Base-by-base conservation (phyloP, 2,888 invertebrate genomes). In the Heliconius sara region DNA sequence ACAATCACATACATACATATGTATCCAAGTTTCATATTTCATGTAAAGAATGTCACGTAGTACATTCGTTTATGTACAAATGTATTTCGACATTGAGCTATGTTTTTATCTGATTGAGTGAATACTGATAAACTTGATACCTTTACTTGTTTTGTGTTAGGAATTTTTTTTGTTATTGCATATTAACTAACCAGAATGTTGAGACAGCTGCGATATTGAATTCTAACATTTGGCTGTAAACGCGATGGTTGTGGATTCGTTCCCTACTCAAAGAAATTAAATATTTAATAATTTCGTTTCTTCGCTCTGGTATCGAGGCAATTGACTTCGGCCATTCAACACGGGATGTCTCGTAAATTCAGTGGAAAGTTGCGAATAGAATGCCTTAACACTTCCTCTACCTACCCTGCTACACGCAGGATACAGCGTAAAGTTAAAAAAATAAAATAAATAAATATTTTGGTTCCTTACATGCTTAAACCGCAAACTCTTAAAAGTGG, bases 11-110 rank as follows among this genome's bases (percentile, higher is more conserved):
- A 65, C 34, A 47, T 77, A 78, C 39, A 47, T 75, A 65, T 68
- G 60, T 78, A 78, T 66, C 27, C 66, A 71, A 71, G 71, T 80
- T 79, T 78, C 66, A 82, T 79, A 70, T 83, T 82, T 80, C 77
- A 66, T 73, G 66, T 70, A 47, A 73, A 71, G 43, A 77, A 72
- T 73, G 67, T 81, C 52, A 71, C 71, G 76, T 80, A 57, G 52
- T 47, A 30, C 47, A 65, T 30, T 67, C 27, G 19, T 52, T 19
- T 72, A 60, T 71, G 39, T 30, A 75, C 30, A 66, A 75, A 79
- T 75, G 30, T 79, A 27, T 70, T 63, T 79, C 78, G 78, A 68
- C 75, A 68, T 68, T 16, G 43, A 74, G 57, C 74, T 30, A 19
- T 66, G 74, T 74, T 60, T 39, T 78, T 78, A 75, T 75, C 65